A percentile compares a stretch with the other conserved stretches of the same genome.
Conservation (phyloP, 2,113 vertebrate species). For the Hippotragus niger region DNA sequence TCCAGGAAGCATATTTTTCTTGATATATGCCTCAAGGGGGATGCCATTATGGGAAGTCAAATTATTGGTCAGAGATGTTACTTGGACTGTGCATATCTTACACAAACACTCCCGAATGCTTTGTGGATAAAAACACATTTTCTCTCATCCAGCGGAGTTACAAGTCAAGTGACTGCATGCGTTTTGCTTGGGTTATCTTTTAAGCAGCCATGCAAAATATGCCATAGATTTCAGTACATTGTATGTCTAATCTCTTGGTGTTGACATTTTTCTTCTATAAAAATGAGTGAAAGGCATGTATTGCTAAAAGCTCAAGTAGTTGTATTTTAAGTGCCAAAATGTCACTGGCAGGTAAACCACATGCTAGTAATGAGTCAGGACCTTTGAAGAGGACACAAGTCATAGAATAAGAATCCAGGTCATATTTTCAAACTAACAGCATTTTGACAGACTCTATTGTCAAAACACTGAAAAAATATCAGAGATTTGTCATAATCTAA, state of each 20-base stretch:
- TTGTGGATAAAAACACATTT: constrained; percentile 30
- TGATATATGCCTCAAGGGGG: constrained; percentile 29
- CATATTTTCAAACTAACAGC: background rate
- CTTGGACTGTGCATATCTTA: constrained; percentile 41
- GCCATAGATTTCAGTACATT: background rate
- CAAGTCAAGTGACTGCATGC: background rate
- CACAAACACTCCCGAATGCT: constrained; percentile 15
- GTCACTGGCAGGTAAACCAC: background rate
- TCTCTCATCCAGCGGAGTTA: background rate
- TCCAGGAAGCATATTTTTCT: constrained; percentile 55
- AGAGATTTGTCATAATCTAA: background rate
- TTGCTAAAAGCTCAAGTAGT: constrained; percentile 26
- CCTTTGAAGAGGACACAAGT: background rate
- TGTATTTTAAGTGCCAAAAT: background rate
- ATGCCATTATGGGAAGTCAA: constrained; percentile 50
- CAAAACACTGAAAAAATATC: background rate
- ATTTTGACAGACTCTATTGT: background rate
- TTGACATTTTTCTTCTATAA: constrained; percentile 44
- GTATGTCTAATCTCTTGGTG: background rate
- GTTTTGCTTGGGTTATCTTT: constrained; percentile 33
- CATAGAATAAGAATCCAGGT: background rate
- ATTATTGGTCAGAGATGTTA: constrained; percentile 49
- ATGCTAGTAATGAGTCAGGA: background rate
- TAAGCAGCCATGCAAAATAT: background rate
- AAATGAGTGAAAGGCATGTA: constrained; percentile 11